Evolutionary conservation across 2,888 invertebrate genomes (phyloP), one percentile per base, ranked within the genome.

Genomic region (Macrophya alboannulata): DNA sequence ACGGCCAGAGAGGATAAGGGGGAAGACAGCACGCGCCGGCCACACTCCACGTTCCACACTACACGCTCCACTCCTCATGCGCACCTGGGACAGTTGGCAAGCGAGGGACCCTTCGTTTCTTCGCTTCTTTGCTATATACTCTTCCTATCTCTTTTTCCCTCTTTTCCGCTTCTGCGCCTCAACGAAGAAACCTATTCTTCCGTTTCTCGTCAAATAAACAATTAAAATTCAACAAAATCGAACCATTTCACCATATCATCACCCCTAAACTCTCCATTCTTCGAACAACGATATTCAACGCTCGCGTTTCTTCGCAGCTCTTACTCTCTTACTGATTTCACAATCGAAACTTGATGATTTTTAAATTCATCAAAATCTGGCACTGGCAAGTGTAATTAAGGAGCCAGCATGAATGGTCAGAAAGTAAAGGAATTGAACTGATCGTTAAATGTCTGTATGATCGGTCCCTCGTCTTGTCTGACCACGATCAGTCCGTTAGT

Each of bases 21-120:
- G 87, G 88, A 87, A 89, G 88, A 90, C 90, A 91, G 92, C 92
- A 92, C 92, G 92, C 92, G 93, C 93, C 92, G 90, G 93, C 93
- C 93, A 93, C 93, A 93, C 93, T 93, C 92, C 92, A 91, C 90
- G 89, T 90, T 89, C 76, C 86, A 86, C 84, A 48, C 65, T 83
- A 45, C 90, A 89, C 90, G 89, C 76, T 85, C 86, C 84, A 71
- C 65, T 83, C 65, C 83, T 83, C 83, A 71, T 83, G 83, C 89
- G 90, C 93, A 93, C 92, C 92, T 92, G 92, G 92, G 93, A 93
- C 93, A 93, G 93, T 93, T 93, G 93, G 93, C 91, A 92, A 92
- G 93, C 93, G 93, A 89, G 74, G 62, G 76, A 76, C 59, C 85
- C 84, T 84, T 59, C 43, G 84, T 74, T 81, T 40, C 81, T 81